These are phyloP conservation scores for Tauraco hartlaubi DNA, from an alignment of 2,797 vertebrate genomes.

Conservation along the genomic window DNA sequence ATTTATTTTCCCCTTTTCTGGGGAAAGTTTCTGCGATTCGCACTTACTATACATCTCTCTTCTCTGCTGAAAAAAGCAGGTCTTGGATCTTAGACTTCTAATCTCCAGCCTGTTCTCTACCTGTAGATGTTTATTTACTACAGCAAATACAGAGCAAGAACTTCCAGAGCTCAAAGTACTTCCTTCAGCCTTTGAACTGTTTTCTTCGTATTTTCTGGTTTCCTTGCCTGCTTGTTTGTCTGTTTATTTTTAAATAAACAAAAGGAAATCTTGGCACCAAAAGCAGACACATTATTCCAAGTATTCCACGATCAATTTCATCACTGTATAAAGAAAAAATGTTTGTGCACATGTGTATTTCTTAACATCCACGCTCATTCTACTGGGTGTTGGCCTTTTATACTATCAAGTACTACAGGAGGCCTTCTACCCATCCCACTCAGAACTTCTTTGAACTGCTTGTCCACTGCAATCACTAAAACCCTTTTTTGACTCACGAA, in stretches of 20 bases:
- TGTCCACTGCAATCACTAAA: neutral
- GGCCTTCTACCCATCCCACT: neutral
- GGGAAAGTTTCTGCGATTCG: neutral
- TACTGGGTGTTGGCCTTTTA: neutral
- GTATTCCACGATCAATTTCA: neutral
- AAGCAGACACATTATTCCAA: neutral
- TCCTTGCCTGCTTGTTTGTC: neutral
- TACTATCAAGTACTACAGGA: neutral
- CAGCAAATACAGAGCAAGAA: neutral
- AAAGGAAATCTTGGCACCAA: neutral
- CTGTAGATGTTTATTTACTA: neutral
- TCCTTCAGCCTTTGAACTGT: neutral
- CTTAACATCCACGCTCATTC: neutral
- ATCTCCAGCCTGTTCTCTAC: neutral
- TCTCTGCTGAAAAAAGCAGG: neutral
- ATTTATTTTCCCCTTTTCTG: neutral
- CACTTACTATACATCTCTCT: neutral
- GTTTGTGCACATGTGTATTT: neutral
- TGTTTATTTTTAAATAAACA: neutral
- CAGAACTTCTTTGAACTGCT: neutral
- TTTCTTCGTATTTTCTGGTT: neutral
- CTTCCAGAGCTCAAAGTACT: neutral
- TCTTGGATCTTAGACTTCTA: neutral
- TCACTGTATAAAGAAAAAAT: neutral
- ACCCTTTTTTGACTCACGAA: neutral